Evolutionary conservation across 2,113 vertebrate genomes (phyloP), one percentile per base, ranked within the genome.

Genomic region (Elaphurus davidianus): DNA sequence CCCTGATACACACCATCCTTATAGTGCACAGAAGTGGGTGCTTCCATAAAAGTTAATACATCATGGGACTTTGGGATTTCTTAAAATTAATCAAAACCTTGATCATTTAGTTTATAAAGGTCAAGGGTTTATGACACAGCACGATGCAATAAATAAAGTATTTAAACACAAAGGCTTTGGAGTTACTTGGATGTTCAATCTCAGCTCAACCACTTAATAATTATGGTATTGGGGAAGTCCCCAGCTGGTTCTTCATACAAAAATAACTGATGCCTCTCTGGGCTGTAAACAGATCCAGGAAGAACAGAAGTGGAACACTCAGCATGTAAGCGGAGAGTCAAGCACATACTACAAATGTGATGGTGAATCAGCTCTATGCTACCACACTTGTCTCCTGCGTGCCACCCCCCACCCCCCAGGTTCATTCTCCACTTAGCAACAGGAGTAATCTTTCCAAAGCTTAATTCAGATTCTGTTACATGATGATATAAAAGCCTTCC

Each of bases 311-410:
- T 5, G 21, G n/a, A 25, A 33, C 54, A 4, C 36, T 81, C 4
- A 21, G 33, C 9, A 19, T 6, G 2, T 27, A 40, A 55, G 81
- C 0, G 0, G 52, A 50, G 15, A 21, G 1, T 25, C 74, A 76
- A 54, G 54, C 21, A n/a, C 3, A 1, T 1, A 5, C 12, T 71
- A 19, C 52, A 45, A 12, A n/a, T 21, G 47, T 21, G 47, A 3
- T 2, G 5, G 6, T 7, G n/a, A 84, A 33, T 11, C 1, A 5
- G 1, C 30, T n/a, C 4, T 14, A 6, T n/a, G 23, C 28, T 55
- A 1, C 9, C 7, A 2, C 4, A 0, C 57, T 45, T 14, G 33
- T n/a, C 43, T 79, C 25, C 67, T 74, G 67, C 10, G 1, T 10
- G 16, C 64, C n/a, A 21, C 19, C 67, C n/a, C 5, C 67, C n/a